These are phyloP conservation scores for Platygyra sinensis DNA, from an alignment of 64 coral and sea anemone species.

Conservation along the genomic window DNA sequence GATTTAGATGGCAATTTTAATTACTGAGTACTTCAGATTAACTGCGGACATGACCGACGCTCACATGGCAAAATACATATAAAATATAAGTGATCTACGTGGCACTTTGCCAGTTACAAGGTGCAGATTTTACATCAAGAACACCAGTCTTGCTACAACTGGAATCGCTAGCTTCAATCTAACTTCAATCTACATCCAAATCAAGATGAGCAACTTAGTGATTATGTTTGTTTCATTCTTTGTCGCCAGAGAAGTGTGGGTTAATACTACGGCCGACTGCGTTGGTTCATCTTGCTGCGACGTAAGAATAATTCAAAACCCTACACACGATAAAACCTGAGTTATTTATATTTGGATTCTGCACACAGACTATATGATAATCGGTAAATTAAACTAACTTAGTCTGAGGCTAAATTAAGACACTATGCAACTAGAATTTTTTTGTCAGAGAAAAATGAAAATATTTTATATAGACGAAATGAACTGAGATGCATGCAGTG, in stretches of 20 bases:
- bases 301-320: not conserved
- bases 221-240: not conserved
- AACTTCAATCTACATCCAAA: not conserved
- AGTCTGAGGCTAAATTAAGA: not conserved
- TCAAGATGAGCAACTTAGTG: not conserved
- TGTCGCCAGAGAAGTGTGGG: not conserved
- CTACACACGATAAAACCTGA: not conserved
- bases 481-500: too few relatives aligned
- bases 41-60: too few relatives aligned
- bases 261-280: not conserved
- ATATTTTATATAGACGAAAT: not conserved
- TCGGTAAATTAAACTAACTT: not conserved
- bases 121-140: too few relatives aligned
- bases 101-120: too few relatives aligned
- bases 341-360: not conserved
- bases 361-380: not conserved
- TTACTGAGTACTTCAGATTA: too few relatives aligned
- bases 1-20: too few relatives aligned
- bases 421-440: not conserved
- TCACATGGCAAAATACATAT: too few relatives aligned
- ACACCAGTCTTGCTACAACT: too few relatives aligned
- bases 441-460: not conserved
- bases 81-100: too few relatives aligned
- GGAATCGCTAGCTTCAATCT: too few relatives aligned
- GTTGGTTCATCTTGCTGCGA: not conserved